These are phyloP conservation scores for Halichondria panicea DNA, from an alignment of 37 sponge, comb jelly and placozoan species.

Conservation along the genomic window DNA sequence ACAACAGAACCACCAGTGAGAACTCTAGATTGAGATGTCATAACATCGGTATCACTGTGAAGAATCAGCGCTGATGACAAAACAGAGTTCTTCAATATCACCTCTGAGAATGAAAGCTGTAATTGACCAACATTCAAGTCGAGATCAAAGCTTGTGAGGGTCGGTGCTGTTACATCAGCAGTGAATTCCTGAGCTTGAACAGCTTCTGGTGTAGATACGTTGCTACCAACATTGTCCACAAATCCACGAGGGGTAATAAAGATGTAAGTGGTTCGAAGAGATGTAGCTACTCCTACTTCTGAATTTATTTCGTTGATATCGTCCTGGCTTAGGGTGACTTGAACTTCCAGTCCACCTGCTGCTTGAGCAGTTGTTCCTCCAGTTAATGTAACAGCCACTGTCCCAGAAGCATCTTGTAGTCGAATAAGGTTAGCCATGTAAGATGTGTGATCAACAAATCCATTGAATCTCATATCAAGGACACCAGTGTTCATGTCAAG, in stretches of 20 bases:
- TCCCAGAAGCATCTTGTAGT: slow-evolving; percentile 61
- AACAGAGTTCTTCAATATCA: slow-evolving; percentile 46
- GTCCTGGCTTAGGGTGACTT: slow-evolving; percentile 22
- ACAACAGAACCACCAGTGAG: slow-evolving; percentile 41
- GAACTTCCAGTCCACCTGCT: slow-evolving; percentile 30
- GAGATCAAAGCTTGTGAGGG: slow-evolving; percentile 23
- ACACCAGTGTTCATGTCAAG: slow-evolving; percentile 84
- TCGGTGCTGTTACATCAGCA: slow-evolving; percentile 58
- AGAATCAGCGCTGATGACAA: slow-evolving; percentile 33
- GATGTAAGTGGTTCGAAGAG: slow-evolving; percentile 71
- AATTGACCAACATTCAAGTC: slow-evolving; percentile 69
- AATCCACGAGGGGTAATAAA: slow-evolving; percentile 26
- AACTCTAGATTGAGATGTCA: background rate
- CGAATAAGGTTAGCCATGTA: slow-evolving; percentile 34
- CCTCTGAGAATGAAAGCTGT: slow-evolving; percentile 63
- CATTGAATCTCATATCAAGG: slow-evolving; percentile 55
- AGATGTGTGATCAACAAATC: slow-evolving; percentile 25
- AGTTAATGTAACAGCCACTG: slow-evolving; percentile 36
- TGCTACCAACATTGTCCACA: slow-evolving; percentile 41
- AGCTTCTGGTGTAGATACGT: slow-evolving; percentile 53
- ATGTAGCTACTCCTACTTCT: slow-evolving; percentile 48
- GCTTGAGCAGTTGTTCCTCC: slow-evolving; percentile 38
- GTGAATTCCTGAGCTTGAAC: slow-evolving; percentile 44
- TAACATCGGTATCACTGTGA: slow-evolving; percentile 5
- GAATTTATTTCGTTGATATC: slow-evolving; percentile 72